Evolutionary conservation across 2,888 invertebrate species (phyloP).

Genomic region (Ephialtes manifestator): DNA sequence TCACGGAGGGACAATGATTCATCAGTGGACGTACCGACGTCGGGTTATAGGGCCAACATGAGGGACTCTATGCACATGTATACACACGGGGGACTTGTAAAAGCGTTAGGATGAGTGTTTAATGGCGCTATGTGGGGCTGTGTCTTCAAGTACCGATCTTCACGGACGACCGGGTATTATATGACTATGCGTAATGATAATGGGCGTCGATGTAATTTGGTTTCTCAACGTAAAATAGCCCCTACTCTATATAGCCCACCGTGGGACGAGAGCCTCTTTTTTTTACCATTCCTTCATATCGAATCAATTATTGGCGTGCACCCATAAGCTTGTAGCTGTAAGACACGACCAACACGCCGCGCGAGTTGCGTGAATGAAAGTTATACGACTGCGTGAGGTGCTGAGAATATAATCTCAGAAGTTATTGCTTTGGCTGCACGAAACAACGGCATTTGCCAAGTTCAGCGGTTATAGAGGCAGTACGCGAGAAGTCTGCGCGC

Average conservation of each 20-base stretch:
- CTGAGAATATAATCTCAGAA: slow-evolving; percentile 18
- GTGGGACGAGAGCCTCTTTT: neutral
- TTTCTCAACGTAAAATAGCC: slow-evolving; percentile 19
- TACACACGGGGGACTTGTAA: neutral
- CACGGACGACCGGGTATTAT: slow-evolving; percentile 26
- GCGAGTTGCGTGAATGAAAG: slow-evolving; percentile 21
- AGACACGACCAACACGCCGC: slow-evolving; percentile 2
- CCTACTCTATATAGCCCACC: neutral
- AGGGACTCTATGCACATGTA: neutral
- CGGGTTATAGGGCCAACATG: slow-evolving; percentile 43
- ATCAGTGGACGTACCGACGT: slow-evolving; percentile 53
- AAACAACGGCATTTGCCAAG: slow-evolving; percentile 25
- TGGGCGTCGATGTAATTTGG: slow-evolving; percentile 17
- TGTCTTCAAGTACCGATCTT: slow-evolving; percentile 20
- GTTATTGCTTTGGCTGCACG: slow-evolving; percentile 10
- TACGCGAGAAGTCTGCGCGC: neutral
- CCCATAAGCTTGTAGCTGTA: neutral
- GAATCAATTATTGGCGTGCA: slow-evolving; percentile 19
- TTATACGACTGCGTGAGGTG: slow-evolving; percentile 18
- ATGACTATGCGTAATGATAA: slow-evolving; percentile 50
- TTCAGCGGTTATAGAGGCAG: neutral
- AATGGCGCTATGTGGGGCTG: slow-evolving; percentile 9
- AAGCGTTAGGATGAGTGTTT: slow-evolving; percentile 6
- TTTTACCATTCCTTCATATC: slow-evolving; percentile 6
- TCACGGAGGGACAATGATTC: slow-evolving; percentile 70